phyloP scores from a whole-genome alignment of 2,797 vertebrate species.

The Oophaga sylvatica region DNA sequence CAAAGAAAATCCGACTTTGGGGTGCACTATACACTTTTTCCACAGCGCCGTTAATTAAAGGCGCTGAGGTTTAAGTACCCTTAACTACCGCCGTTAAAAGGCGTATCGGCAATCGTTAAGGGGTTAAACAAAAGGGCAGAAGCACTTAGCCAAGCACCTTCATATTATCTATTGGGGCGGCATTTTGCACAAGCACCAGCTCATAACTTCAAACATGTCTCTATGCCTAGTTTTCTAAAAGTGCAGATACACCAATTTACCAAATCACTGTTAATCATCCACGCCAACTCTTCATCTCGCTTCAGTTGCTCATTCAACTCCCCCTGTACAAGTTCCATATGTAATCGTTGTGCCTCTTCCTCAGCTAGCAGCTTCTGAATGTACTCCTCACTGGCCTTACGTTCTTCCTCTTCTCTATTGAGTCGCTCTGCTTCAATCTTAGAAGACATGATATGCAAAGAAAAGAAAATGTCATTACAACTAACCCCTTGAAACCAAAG shows the following conservation, averaged over 20 bases:
- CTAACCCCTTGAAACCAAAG: background rate
- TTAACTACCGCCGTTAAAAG: no score
- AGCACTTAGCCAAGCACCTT: no score
- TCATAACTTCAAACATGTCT: no score
- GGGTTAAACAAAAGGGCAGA: no score
- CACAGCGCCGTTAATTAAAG: no score
- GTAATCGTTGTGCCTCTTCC: conserved; percentile 72
- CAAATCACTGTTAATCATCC: conserved; percentile 74
- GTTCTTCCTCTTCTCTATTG: conserved; percentile 83
- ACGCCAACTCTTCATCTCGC: conserved; percentile 84
- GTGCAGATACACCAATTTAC: conserved; percentile 66
- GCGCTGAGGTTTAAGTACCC: no score
- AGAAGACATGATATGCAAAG: background rate
- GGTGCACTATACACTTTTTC: no score
- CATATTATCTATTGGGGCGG: no score
- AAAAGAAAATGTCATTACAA: background rate
- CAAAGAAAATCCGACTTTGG: no score
- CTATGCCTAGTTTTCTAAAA: no score
- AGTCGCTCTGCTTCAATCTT: conserved; percentile 86
- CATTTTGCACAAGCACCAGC: no score
- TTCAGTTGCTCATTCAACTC: conserved; percentile 79
- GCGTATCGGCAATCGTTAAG: no score
- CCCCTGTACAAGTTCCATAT: conserved; percentile 72
- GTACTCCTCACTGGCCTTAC: conserved; percentile 84
- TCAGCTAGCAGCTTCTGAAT: conserved; percentile 85